These are phyloP conservation scores for Balaenoptera acutorostrata DNA, from an alignment of 2,113 vertebrate genomes.

Conservation along the genomic window DNA sequence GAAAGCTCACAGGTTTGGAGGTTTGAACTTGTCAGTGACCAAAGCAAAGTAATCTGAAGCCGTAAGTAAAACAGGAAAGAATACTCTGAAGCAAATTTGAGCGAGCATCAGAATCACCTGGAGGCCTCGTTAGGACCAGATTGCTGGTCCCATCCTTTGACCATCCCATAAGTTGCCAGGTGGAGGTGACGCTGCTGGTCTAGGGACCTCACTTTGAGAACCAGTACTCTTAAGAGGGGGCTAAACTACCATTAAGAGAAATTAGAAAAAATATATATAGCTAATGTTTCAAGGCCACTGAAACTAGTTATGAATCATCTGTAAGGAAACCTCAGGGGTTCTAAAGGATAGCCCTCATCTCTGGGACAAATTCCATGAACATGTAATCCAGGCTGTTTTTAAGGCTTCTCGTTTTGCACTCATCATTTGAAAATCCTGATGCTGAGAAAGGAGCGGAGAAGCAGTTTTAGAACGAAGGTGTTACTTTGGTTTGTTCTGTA, in stretches of 20 bases:
- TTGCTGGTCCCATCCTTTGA: not conserved
- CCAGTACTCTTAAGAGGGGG: not conserved
- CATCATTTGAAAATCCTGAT: not conserved
- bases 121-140: not conserved
- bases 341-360: not conserved
- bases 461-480: not conserved
- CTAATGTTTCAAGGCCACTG: not conserved
- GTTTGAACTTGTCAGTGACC: not conserved
- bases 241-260: not conserved
- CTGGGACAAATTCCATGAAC: not conserved
- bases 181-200: too few species aligned
- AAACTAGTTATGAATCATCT: not conserved
- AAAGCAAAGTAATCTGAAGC: not conserved
- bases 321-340: not conserved
- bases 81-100: not conserved
- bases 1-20: not conserved
- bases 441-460: not conserved
- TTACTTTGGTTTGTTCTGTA: not conserved
- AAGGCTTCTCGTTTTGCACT: not conserved
- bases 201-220: not conserved
- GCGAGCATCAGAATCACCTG: not conserved
- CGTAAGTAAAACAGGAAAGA: not conserved
- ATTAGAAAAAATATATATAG: not conserved
- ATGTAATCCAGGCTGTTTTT: not conserved
- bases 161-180: not conserved